These are phyloP conservation scores for Oxyteleia sp. DNA, from an alignment of 2,888 invertebrate genomes.

Conservation along the genomic window DNA sequence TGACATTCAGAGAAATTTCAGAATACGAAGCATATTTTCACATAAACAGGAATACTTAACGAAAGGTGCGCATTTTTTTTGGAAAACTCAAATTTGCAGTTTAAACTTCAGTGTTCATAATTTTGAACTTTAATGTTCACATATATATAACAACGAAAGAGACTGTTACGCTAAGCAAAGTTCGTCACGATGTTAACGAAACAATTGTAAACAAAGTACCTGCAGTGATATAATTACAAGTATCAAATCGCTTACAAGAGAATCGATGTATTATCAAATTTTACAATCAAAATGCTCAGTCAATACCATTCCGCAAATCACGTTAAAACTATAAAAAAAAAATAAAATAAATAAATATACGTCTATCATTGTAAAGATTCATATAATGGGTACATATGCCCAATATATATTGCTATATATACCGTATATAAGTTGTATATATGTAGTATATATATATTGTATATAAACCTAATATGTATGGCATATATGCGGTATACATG, in stretches of 20 bases:
- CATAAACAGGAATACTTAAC: conserved; percentile 3
- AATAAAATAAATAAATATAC: too few relatives aligned
- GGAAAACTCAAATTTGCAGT: conserved; percentile 25
- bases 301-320: too few relatives aligned
- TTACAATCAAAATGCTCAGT: too few relatives aligned
- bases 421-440: too few relatives aligned
- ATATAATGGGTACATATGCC: too few relatives aligned
- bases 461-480: too few relatives aligned
- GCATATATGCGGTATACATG: too few relatives aligned
- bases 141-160: conserved; percentile 45
- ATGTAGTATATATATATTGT: too few relatives aligned
- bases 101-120: conserved; percentile 42
- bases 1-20: conserved; percentile 7
- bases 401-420: too few relatives aligned
- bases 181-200: conserved; percentile 58
- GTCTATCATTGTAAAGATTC: too few relatives aligned
- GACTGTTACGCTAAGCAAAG: conserved; percentile 54
- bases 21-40: conserved; percentile 8
- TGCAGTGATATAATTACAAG: conserved; percentile 52
- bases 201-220: conserved; percentile 61
- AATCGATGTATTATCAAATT: conserved; percentile 42
- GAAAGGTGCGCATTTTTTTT: conserved; percentile 24
- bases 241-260: conserved; percentile 46
- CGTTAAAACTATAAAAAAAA: too few relatives aligned
- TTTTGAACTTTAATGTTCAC: conserved; percentile 53